Evolutionary conservation across 2,113 vertebrate species (phyloP), one percentile per base, ranked within the genome.

Genomic region (Pelvicachromis taeniatus): DNA sequence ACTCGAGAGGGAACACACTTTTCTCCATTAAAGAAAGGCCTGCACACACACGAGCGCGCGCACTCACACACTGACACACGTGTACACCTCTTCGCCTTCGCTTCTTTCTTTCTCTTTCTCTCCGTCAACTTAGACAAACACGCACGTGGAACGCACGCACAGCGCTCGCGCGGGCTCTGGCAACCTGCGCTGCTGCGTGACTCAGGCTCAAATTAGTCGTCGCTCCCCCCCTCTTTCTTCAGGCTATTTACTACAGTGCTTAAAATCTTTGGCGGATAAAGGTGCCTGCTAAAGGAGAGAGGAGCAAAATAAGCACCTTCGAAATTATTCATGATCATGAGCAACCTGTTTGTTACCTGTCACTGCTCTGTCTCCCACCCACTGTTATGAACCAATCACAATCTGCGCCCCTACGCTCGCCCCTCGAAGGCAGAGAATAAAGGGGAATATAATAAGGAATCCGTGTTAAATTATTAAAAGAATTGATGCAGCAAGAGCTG

Each of bases 401-500:
- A 14, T 3, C 38, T 75, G 65, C 52, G 84, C 52, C 85, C 85
- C 63, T 80, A 26, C 16, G 88, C 88, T 93, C 85, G 84, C 88
- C 88, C 88, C 89, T 53, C 52, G 56, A 91, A 80, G 77, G 31
- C 50, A 79, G 52, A 33, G 87, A 89, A 93, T 93, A 93, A 94
- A 92, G 65, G 82, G 87, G 85, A 94, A 94, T 95, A 95, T 94
- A 92, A 94, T 94, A 93, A 93, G 85, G 68, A 82, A 82, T 87
- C 84, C n/a, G 77, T 83, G 84, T 78, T 96, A 14, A 96, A 96
- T 96, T 93, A 96, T 96, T 95, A 81, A 96, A 81, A 82, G 45
- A 79, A 85, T 92, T 87, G 88, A 91, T 95, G 90, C 91, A 84
- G 85, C 84, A 68, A 84, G 87, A 88, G 23, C 86, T 85, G 80